Base-by-base conservation (phyloP, 2,888 invertebrate species). In the Tachina fera region DNA sequence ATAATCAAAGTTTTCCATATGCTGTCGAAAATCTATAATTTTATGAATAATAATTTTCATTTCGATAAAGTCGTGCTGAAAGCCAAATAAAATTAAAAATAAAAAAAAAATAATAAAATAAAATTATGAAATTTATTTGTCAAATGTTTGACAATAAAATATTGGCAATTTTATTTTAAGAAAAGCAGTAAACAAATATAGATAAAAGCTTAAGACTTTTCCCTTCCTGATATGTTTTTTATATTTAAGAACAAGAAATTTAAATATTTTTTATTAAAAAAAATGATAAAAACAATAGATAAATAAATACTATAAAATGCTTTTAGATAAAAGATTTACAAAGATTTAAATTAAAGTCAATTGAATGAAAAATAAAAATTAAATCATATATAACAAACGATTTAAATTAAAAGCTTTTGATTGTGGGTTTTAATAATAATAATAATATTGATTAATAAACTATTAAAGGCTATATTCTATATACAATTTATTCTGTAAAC, bases 41-140 rank as follows among this genome's bases (percentile, higher is more conserved):
- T 68, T 68, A 77, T 77, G 67, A 77, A 77, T 47, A 56, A 75
- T 65, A 76, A 49, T 63, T 61, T 67, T 58, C 47, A 43, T 58
- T 76, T 41, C n/a, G 9, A 45, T 47, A 72, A 72, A 39, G 9
- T 67, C 47, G 19, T 58, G 22, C n/a, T 31, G 16, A 31, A 65
- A 56, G 47, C 9, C 11, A 31, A 31, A 39, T 58, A 67, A 31
- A 4, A 22, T 65, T 47, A 13, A 47, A 19, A 10, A 60, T 9
- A 61, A 5, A 31, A 10, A 39, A 39, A 16, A 6, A 6, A 39
- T 58, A 41, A 45, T 63, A 43, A 51, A 53, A 75, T 75, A 75
- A 75, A 75, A 75, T 16, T n/a, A n/a, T n/a, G n/a, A 43, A 75
- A 65, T 75, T 75, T 65, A 72, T 72, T 61, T 72, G 19, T 47